Base-by-base conservation (phyloP, 2,888 invertebrate species). In the Eristalis arbustorum region DNA sequence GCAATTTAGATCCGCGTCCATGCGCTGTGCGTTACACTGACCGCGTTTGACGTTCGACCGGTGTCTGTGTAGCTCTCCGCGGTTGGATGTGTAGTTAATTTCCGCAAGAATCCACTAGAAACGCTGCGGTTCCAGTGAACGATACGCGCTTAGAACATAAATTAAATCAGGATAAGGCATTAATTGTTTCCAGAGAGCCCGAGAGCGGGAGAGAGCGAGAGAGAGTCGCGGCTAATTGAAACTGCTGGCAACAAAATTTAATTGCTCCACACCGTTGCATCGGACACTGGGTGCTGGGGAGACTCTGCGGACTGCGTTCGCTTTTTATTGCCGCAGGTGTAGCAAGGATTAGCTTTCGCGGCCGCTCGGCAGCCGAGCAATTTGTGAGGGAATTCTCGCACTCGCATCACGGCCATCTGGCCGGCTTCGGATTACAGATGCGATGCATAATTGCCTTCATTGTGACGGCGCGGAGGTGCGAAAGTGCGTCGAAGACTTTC, bases 11-110 rank as follows among this genome's bases (percentile, higher is more conserved):
- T 80, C 80, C 81, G 85, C 69, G 74, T 81, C 76, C 81, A 74
- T 76, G 81, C 72, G 63, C 49, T 76, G 77, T 85, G 82, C 85
- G 85, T 87, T 87, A 82, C 74, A 82, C 82, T 82, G 59, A 87
- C 85, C 85, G 85, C 82, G 40, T 49, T 49, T 49, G 49, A 49
- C 49, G 49, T 49, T 49, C 18, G 49, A 49, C 49, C 49, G 49
- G 18, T 49, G 49, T 49, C 49, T 49, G 25, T 25, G 2, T 25
- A 1, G 1, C 25, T 25, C 25, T 25, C 49, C 8, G 6, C 23
- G 25, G 37, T 25, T 23, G 31, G 31, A 31, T 31, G 31, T 31
- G 69, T 68, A 78, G 73, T 79, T 72, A 80, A 75, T 75, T 80
- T 49, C 56, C 18, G 10, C 37, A 85, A 77, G 77, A 77, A 85